Evolutionary conservation across 2,888 invertebrate genomes (phyloP).

Genomic region (Mythimna vitellina): DNA sequence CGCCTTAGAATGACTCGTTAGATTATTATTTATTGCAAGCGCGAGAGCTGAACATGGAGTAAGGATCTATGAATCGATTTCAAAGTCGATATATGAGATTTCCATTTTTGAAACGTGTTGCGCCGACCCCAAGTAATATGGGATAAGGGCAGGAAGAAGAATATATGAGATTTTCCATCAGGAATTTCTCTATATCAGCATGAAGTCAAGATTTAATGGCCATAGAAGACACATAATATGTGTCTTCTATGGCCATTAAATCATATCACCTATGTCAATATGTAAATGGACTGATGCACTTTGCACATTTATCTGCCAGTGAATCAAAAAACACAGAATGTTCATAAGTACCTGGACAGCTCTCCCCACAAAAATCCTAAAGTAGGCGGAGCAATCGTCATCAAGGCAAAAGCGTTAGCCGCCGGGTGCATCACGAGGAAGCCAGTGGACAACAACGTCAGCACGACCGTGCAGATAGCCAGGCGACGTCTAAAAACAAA

Average conservation of each 20-base stretch:
- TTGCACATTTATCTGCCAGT: too few species aligned
- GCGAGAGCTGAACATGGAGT: not conserved
- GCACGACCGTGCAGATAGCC: conserved; percentile 90
- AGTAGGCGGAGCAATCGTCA: conserved; percentile 93
- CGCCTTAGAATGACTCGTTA: not conserved
- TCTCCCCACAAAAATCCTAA: conserved; percentile 92
- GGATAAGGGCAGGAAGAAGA: too few species aligned
- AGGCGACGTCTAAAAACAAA: conserved; percentile 90
- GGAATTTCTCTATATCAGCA: not conserved
- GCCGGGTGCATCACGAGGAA: conserved; percentile 94
- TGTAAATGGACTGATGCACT: too few species aligned
- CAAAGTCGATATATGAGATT: not conserved
- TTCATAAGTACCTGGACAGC: conserved; percentile 90
- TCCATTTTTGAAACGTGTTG: too few species aligned
- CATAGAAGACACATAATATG: too few species aligned
- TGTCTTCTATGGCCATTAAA: too few species aligned
- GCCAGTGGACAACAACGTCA: conserved; percentile 92
- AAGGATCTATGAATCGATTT: not conserved
- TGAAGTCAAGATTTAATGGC: not conserved
- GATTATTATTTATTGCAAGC: not conserved
- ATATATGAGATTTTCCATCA: not conserved
- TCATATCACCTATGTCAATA: too few species aligned
- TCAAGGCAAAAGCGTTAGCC: conserved; percentile 95
- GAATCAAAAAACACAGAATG: not conserved
- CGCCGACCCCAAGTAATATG: too few species aligned